Evolutionary conservation across 2,113 vertebrate species (phyloP).

Genomic region (Spea multiplicata): DNA sequence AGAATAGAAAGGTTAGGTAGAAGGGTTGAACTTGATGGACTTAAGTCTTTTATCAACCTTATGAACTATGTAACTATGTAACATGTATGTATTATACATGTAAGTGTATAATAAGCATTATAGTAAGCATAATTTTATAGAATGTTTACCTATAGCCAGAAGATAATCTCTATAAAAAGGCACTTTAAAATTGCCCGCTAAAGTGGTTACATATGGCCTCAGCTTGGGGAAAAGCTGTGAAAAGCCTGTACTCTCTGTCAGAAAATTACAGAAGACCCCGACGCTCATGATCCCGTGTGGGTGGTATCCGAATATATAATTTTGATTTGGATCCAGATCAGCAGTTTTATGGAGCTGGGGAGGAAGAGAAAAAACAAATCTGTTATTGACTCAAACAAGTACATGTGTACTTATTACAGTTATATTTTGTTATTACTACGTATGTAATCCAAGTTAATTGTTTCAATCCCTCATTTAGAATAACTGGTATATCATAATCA

Average conservation of each 20-base stretch:
- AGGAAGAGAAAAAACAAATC: slow-evolving; percentile 12
- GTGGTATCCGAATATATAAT: slow-evolving; percentile 5
- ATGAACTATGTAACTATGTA: too few relatives aligned
- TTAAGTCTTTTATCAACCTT: too few relatives aligned
- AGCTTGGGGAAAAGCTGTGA: slow-evolving; percentile 52
- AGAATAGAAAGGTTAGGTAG: too few relatives aligned
- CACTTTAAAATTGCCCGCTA: slow-evolving; percentile 57
- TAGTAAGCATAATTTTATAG: too few relatives aligned
- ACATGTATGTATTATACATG: too few relatives aligned
- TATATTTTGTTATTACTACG: too few relatives aligned
- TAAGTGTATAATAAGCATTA: too few relatives aligned
- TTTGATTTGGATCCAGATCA: not conserved
- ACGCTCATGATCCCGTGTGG: slow-evolving; percentile 49
- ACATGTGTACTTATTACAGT: too few relatives aligned
- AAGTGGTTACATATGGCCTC: slow-evolving; percentile 54
- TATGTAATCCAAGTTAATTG: too few relatives aligned
- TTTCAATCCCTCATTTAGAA: too few relatives aligned
- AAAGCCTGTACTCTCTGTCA: slow-evolving; percentile 58
- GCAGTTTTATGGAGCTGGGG: slow-evolving; percentile 23
- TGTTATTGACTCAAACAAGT: slow-evolving; percentile 19
- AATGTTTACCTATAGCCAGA: slow-evolving; percentile 56
- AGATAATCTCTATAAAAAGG: slow-evolving; percentile 58
- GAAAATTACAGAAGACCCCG: slow-evolving; percentile 54
- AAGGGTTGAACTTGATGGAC: too few relatives aligned
- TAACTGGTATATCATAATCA: too few relatives aligned